A percentile compares a stretch with the other conserved stretches of the same genome.
These are phyloP conservation scores for Aurelia sp. DNA, from an alignment of 30 jellyfish, hydroid and myxozoan genomes.

Conservation along the genomic window DNA sequence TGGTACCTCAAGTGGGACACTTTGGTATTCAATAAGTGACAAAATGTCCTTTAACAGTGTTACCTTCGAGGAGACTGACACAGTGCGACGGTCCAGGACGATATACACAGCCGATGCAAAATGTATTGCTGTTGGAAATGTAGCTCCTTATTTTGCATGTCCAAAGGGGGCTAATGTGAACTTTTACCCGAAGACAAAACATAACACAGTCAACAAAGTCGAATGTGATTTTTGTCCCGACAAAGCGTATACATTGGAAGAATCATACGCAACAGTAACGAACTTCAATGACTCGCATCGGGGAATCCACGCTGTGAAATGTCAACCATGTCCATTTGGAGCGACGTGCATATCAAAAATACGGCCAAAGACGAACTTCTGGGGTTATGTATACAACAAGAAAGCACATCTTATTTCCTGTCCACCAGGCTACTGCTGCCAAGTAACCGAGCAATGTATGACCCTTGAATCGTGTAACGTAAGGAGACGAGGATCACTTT, in stretches of 20 bases:
- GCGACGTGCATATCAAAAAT: slow-evolving; percentile 3
- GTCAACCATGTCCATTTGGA: slow-evolving; percentile 29
- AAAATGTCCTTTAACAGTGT: too few relatives aligned
- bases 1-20: background rate
- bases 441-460: background rate
- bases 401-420: background rate
- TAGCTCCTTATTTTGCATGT: background rate
- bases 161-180: background rate
- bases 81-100: background rate
- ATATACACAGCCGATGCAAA: background rate
- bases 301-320: background rate
- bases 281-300: background rate
- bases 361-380: slow-evolving; percentile 13
- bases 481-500: slow-evolving; percentile 6
- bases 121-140: background rate
- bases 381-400: slow-evolving; percentile 25
- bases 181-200: background rate
- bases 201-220: background rate
- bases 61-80: background rate
- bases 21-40: background rate
- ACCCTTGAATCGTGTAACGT: slow-evolving; percentile 11
- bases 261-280: background rate
- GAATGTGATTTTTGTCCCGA: background rate
- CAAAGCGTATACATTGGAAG: background rate
- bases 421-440: slow-evolving; percentile 47